These are phyloP conservation scores for Lepidurus arcticus DNA, from an alignment of 1,140 invertebrate genomes.

Conservation along the genomic window DNA sequence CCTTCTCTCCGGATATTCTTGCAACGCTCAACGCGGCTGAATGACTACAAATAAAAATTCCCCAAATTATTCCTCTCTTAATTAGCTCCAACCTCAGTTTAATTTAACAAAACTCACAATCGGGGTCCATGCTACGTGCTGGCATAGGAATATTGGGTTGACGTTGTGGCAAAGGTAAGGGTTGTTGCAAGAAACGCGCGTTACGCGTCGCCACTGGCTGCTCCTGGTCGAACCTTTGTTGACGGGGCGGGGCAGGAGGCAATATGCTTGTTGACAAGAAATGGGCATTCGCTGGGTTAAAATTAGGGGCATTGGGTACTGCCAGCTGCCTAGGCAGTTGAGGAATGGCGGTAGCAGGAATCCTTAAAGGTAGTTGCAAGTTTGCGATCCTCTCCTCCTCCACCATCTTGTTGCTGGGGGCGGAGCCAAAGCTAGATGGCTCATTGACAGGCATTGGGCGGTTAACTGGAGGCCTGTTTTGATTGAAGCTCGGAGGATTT, in stretches of 20 bases:
- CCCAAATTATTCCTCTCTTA: neutral
- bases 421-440: neutral
- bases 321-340: neutral
- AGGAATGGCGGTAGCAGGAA: neutral
- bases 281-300: neutral
- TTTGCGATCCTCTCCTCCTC: neutral
- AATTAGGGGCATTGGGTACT: neutral
- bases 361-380: neutral
- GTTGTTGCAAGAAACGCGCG: neutral
- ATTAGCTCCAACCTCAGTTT: neutral
- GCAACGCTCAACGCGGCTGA: neutral
- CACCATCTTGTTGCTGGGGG: neutral
- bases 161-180: neutral
- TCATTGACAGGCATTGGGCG: neutral
- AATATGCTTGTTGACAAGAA: neutral
- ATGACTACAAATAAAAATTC: neutral
- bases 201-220: neutral
- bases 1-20: neutral
- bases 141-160: neutral
- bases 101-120: neutral
- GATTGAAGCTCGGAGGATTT: neutral
- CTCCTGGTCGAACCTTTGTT: neutral
- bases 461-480: neutral
- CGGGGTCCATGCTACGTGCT: neutral
- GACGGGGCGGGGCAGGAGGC: neutral